Evolutionary conservation across 92 coral and sea anemone species (phyloP).

Genomic region (Pocillopora meandrina): DNA sequence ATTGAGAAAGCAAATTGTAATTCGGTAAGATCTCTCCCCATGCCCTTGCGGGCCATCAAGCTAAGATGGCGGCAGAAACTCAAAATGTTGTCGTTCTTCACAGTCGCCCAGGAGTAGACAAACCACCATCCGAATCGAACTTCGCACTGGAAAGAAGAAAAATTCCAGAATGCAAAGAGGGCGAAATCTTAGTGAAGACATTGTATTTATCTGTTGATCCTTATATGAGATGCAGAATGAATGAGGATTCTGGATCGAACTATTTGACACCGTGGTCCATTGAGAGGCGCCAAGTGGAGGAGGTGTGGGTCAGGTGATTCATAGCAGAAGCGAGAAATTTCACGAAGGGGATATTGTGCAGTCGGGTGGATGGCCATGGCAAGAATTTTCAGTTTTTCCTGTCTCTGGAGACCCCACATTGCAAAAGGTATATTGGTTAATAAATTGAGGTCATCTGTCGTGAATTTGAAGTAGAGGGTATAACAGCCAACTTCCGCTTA

Average conservation of each 20-base stretch:
- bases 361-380: conserved; percentile 71
- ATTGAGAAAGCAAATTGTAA: neutral
- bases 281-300: conserved; percentile 56
- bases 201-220: conserved; percentile 88
- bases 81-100: conserved; percentile 53
- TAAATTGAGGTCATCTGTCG: neutral
- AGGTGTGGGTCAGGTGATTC: conserved; percentile 68
- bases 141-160: conserved; percentile 55
- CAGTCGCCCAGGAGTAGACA: conserved; percentile 78
- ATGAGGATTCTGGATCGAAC: conserved; percentile 57
- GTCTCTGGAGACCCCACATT: neutral
- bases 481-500: too few species aligned
- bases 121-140: conserved; percentile 70
- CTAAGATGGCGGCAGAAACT: conserved; percentile 19
- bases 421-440: conserved; percentile 7
- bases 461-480: neutral
- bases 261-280: conserved; percentile 64
- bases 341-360: conserved; percentile 70
- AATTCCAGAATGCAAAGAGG: conserved; percentile 58
- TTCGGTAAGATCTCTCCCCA: neutral
- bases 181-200: conserved; percentile 72
- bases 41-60: neutral
- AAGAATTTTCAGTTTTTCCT: conserved; percentile 55
- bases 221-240: conserved; percentile 76
- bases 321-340: conserved; percentile 55